phyloP scores from a whole-genome alignment of 2,113 vertebrate species.

The Thinocorus orbignyianus region DNA sequence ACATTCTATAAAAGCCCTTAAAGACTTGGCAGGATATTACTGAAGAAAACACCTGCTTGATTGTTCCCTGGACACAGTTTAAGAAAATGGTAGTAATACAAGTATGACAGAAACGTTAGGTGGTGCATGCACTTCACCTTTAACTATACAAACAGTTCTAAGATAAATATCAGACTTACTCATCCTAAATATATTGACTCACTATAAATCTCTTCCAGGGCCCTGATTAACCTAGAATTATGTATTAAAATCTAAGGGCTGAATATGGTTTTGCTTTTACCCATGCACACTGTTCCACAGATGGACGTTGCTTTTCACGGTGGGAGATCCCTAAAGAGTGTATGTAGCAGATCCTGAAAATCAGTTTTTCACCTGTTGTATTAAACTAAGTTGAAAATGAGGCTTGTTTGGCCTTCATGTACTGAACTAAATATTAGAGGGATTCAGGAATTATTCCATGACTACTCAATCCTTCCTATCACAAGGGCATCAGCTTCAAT shows the following conservation, averaged over 20 bases:
- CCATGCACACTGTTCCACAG: rapidly evolving
- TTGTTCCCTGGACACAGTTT: background rate
- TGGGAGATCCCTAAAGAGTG: background rate
- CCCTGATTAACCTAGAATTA: background rate
- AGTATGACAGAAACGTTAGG: background rate
- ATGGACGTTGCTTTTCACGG: background rate
- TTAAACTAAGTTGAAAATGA: background rate
- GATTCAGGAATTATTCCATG: background rate
- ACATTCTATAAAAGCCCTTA: background rate
- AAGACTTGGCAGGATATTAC: background rate
- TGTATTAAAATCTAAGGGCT: background rate
- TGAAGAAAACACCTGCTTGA: background rate
- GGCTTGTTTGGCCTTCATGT: background rate
- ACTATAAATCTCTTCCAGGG: background rate
- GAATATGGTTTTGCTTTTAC: background rate
- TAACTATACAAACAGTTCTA: background rate
- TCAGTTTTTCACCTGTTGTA: background rate
- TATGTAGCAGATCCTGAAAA: background rate
- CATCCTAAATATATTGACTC: background rate
- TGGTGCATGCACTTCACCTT: background rate
- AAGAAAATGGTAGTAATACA: background rate
- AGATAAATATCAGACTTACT: background rate
- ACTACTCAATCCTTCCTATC: background rate
- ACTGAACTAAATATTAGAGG: background rate
- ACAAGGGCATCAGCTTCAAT: background rate